A percentile compares a stretch with the other conserved stretches of the same genome.
Evolutionary conservation across 2,888 invertebrate genomes (phyloP).

Genomic region (Ennomos quercinarius): DNA sequence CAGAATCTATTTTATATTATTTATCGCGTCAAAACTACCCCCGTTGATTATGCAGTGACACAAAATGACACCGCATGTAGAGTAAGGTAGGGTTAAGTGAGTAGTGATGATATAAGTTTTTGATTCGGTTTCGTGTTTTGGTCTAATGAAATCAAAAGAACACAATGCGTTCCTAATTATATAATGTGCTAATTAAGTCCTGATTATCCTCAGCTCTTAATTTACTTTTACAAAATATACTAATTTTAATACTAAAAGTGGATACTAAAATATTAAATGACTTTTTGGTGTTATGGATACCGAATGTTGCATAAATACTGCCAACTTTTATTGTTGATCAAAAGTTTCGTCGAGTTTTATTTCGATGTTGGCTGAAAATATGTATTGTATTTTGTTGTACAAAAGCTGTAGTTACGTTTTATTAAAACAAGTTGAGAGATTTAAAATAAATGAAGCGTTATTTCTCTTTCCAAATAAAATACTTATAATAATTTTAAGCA

Average conservation of each 20-base stretch:
- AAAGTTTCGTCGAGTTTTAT: conserved; percentile 6
- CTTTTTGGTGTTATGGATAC: not conserved
- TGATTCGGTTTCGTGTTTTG: conserved; percentile 16
- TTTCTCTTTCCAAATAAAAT: too few species aligned
- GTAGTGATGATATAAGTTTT: conserved; percentile 18
- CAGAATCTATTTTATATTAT: conserved; percentile 30
- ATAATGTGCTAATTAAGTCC: too few species aligned
- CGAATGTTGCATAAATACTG: conserved; percentile 4
- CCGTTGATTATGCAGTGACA: conserved; percentile 23
- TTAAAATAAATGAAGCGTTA: too few species aligned
- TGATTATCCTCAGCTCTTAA: too few species aligned
- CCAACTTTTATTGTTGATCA: conserved; percentile 1
- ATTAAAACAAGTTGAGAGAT: too few species aligned
- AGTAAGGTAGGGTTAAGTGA: conserved; percentile 31
- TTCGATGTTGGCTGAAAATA: conserved; percentile 1
- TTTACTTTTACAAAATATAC: too few species aligned
- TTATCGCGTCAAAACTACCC: conserved; percentile 25
- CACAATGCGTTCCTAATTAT: too few species aligned
- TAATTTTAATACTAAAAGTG: too few species aligned
- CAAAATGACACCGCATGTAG: conserved; percentile 25
- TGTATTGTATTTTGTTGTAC: not conserved
- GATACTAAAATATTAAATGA: too few species aligned
- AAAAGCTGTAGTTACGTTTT: too few species aligned
- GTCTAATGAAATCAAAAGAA: too few species aligned
- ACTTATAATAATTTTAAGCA: too few species aligned